These are phyloP conservation scores for Panulirus ornatus DNA, from an alignment of 1,140 invertebrate species.

Conservation along the genomic window DNA sequence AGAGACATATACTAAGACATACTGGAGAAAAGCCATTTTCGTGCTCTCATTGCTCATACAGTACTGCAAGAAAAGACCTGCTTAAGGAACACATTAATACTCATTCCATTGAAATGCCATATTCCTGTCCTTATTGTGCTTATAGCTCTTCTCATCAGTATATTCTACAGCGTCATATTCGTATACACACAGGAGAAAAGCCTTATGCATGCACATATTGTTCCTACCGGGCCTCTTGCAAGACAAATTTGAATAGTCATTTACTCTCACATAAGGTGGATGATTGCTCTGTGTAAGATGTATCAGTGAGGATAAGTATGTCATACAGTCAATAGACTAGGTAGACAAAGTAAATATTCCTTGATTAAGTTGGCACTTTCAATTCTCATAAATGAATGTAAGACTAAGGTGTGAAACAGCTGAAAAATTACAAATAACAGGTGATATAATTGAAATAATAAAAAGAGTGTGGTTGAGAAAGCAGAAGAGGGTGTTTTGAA, in stretches of 20 bases:
- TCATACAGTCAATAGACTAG: background rate
- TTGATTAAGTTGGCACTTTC: too few species aligned
- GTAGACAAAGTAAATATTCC: background rate
- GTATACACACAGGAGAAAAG: conserved; percentile 29
- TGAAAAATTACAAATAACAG: too few species aligned
- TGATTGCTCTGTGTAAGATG: conserved; percentile 1
- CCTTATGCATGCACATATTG: conserved; percentile 25
- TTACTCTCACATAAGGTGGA: conserved; percentile 39
- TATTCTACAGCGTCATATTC: conserved; percentile 37
- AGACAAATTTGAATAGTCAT: conserved; percentile 35
- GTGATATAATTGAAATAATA: too few species aligned
- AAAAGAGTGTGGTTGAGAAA: too few species aligned
- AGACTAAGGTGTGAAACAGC: too few species aligned
- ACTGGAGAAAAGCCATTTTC: conserved; percentile 44
- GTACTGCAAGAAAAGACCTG: conserved; percentile 32
- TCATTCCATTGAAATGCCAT: conserved; percentile 37
- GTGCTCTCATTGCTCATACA: conserved; percentile 32
- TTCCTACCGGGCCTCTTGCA: conserved; percentile 35
- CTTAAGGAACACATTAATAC: conserved; percentile 33
- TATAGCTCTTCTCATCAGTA: conserved; percentile 39
- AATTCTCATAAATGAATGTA: too few species aligned
- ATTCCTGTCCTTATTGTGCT: conserved; percentile 11
- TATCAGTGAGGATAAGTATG: background rate
- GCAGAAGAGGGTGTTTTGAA: too few species aligned
- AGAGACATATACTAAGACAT: conserved; percentile 40